Conservation (phyloP, 2,113 vertebrate genomes). For the Petrocephalus zakoni region DNA sequence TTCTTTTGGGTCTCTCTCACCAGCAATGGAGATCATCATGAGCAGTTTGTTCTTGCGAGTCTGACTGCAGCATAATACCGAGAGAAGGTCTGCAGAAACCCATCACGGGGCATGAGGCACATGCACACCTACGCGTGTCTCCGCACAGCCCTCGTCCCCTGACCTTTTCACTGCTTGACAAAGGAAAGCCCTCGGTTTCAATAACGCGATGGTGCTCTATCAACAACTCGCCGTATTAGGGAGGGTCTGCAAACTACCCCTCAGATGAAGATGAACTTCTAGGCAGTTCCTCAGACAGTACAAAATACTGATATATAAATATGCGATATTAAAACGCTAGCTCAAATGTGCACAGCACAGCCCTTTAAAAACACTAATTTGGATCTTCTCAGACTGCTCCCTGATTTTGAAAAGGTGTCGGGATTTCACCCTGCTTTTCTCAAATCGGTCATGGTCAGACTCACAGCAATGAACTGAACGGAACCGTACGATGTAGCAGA, state of each 20-base stretch:
- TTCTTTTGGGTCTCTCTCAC: neutral
- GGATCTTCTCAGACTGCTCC: neutral
- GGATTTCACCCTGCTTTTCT: neutral
- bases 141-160: slow-evolving; percentile 4
- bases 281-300: neutral
- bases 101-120: neutral
- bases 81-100: neutral
- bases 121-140: neutral
- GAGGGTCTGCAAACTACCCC: neutral
- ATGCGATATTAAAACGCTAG: neutral
- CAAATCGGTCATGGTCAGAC: neutral
- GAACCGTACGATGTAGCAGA: neutral
- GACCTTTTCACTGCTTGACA: slow-evolving; percentile 26
- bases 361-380: neutral
- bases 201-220: neutral
- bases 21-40: neutral
- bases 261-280: neutral
- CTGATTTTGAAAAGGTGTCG: neutral
- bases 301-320: neutral
- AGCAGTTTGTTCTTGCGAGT: neutral
- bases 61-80: neutral
- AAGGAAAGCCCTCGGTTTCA: neutral
- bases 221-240: neutral
- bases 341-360: neutral
- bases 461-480: neutral